phyloP scores from a whole-genome alignment of 2,888 invertebrate species.

The Ctenicera cuprea region DNA sequence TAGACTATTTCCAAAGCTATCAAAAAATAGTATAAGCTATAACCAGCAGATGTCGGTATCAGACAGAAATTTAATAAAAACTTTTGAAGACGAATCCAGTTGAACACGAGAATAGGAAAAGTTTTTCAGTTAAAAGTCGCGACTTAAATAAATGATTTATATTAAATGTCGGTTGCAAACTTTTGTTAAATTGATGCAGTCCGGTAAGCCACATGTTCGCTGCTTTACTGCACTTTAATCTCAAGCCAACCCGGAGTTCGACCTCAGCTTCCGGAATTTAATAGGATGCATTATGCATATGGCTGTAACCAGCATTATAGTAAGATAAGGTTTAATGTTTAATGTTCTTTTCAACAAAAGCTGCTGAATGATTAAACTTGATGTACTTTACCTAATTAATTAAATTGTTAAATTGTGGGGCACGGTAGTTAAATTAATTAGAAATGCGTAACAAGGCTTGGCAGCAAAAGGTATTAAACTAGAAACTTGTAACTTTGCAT shows the following conservation, averaged over 20 bases:
- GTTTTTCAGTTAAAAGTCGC: constrained; percentile 27
- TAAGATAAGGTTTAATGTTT: neutral
- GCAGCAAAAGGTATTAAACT: no score
- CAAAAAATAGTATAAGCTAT: neutral
- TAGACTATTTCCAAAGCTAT: no score
- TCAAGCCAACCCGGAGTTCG: neutral
- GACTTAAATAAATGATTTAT: constrained; percentile 25
- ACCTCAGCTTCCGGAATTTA: constrained; percentile 15
- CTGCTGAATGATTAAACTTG: neutral
- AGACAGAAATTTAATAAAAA: constrained; percentile 34
- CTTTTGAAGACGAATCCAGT: constrained; percentile 26
- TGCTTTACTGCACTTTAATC: constrained; percentile 14
- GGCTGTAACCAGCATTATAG: neutral
- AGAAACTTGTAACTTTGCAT: no score
- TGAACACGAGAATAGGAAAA: constrained; percentile 35
- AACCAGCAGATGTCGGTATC: constrained; percentile 4
- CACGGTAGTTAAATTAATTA: no score
- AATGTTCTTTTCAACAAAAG: neutral
- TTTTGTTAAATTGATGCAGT: constrained; percentile 30
- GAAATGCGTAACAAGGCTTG: no score
- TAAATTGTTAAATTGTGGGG: no score
- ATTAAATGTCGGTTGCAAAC: constrained; percentile 26
- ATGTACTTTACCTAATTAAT: no score
- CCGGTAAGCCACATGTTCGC: constrained; percentile 10
- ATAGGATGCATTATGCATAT: constrained; percentile 17